phyloP scores from a whole-genome alignment of 2,888 invertebrate genomes.

The Tinea trinotella region DNA sequence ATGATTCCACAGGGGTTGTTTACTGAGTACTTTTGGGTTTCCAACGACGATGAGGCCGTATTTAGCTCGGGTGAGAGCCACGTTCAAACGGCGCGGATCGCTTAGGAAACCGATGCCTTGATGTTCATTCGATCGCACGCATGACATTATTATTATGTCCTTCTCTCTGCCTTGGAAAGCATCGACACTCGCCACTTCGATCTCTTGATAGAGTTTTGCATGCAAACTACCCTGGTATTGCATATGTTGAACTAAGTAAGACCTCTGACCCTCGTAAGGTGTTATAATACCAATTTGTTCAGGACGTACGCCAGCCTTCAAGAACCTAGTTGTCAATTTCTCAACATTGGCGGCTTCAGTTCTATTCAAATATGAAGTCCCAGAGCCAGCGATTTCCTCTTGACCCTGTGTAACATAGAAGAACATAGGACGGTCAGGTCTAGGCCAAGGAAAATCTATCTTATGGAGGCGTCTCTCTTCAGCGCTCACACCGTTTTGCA shows the following conservation, averaged over 20 bases:
- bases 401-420: conserved; percentile 98
- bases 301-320: conserved; percentile 95
- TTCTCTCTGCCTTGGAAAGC: conserved; percentile 99
- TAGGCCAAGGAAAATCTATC: conserved; percentile 98
- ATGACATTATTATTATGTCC: conserved; percentile 99
- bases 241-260: conserved; percentile 98
- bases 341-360: conserved; percentile 99
- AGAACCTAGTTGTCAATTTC: conserved; percentile 95
- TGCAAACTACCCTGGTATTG: conserved; percentile 98
- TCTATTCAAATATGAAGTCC: conserved; percentile 97
- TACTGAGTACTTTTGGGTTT: conserved; percentile 98
- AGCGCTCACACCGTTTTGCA: conserved; percentile 98
- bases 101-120: conserved; percentile 99
- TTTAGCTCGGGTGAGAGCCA: conserved; percentile 97
- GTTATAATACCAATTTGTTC: conserved; percentile 99
- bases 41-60: conserved; percentile 99
- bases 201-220: conserved; percentile 96
- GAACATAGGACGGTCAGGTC: conserved; percentile 97
- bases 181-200: conserved; percentile 99
- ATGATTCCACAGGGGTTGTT: conserved; percentile 99
- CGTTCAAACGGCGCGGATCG: conserved; percentile 97
- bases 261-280: conserved; percentile 98
- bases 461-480: conserved; percentile 92
- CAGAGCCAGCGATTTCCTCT: conserved; percentile 98
- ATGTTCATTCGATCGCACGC: conserved; percentile 98